Percentiles rank a stretch among this genome's conserved stretches.
These are phyloP conservation scores for Cyclura pinguis DNA, from an alignment of 2,797 vertebrate species.

Conservation along the genomic window DNA sequence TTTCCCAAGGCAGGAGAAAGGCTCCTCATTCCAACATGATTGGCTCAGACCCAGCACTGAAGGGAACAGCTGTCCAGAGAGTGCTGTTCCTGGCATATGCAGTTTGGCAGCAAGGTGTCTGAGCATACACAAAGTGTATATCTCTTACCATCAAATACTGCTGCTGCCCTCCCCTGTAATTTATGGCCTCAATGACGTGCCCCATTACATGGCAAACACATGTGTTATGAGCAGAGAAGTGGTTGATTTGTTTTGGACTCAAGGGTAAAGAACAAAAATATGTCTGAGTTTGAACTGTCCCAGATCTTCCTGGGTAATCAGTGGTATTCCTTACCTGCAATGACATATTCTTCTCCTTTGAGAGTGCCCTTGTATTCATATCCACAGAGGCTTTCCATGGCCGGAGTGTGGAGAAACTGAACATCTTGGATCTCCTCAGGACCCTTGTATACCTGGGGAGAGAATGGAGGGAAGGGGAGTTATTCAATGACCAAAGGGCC, in stretches of 20 bases:
- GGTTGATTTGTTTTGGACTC: neutral
- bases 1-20: neutral
- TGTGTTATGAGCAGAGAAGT: neutral
- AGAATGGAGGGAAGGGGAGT: neutral
- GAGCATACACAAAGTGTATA: neutral
- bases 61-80: neutral
- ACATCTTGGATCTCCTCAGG: conserved; percentile 53
- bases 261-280: neutral
- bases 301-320: neutral
- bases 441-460: conserved; percentile 68
- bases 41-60: neutral
- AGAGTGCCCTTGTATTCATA: conserved; percentile 63
- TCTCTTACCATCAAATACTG: neutral
- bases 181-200: neutral
- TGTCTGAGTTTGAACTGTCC: too few relatives aligned
- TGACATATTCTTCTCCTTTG: conserved; percentile 70
- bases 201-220: neutral
- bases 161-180: neutral
- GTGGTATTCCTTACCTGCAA: conserved; percentile 61
- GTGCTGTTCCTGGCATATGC: neutral
- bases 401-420: conserved; percentile 64
- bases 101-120: neutral
- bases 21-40: neutral
- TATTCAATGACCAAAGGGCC: conserved; percentile 3
- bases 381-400: conserved; percentile 72